Percentiles rank a stretch among this genome's conserved stretches.
These are phyloP conservation scores for Achroia grisella DNA, from an alignment of 1,140 invertebrate species.

Conservation along the genomic window DNA sequence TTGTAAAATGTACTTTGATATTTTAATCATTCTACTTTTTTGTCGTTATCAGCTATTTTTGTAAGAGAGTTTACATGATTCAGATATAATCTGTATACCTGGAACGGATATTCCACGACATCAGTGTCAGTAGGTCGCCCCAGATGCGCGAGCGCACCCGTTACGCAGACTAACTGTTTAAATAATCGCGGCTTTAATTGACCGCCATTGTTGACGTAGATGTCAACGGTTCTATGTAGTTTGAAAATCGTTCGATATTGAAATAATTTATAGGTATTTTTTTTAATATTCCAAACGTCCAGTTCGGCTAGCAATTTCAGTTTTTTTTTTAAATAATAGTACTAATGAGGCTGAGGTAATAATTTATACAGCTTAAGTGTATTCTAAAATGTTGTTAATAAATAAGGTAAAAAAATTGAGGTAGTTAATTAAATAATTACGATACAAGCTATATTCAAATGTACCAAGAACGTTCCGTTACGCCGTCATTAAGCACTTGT, in stretches of 20 bases:
- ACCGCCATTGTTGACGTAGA: constrained; percentile 22
- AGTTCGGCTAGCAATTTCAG: constrained; percentile 2
- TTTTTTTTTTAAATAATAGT: constrained; percentile 5
- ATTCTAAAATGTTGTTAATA: too few relatives aligned
- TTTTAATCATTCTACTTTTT: too few relatives aligned
- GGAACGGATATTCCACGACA: constrained; percentile 10
- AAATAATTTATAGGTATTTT: too few relatives aligned
- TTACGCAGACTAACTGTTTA: constrained; percentile 55
- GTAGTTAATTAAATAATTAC: too few relatives aligned
- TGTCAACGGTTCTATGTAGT: constrained; percentile 24
- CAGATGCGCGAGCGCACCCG: constrained; percentile 46
- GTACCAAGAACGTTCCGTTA: constrained; percentile 10
- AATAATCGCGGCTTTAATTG: constrained; percentile 47
- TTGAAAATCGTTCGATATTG: too few relatives aligned
- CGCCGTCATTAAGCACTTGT: constrained; percentile 18
- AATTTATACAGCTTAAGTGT: background rate
- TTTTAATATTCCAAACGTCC: too few relatives aligned
- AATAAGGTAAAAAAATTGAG: too few relatives aligned
- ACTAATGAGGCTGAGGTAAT: too few relatives aligned
- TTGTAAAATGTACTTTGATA: too few relatives aligned
- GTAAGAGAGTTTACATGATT: constrained; percentile 8
- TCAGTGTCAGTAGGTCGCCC: constrained; percentile 59
- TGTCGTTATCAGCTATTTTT: constrained; percentile 2
- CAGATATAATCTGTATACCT: too few relatives aligned
- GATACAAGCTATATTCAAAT: background rate